phyloP scores from a whole-genome alignment of 2,797 vertebrate species.

The Chaetophractus vellerosus region DNA sequence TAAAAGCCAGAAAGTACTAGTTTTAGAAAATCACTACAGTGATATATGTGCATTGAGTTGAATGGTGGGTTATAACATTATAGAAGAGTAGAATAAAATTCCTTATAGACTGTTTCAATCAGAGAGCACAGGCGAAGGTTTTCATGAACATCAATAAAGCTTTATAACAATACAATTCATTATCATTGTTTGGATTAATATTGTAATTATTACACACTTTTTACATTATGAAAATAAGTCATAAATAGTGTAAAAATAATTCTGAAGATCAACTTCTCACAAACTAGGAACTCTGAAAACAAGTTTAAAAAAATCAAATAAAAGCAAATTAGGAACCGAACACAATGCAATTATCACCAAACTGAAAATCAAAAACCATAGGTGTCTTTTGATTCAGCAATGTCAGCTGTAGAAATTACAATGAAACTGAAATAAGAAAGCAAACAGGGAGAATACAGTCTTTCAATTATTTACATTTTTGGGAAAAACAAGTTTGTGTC shows the following conservation, averaged over 20 bases:
- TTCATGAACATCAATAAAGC: slow-evolving; percentile 79
- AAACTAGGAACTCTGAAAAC: slow-evolving; percentile 90
- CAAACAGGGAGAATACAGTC: slow-evolving; percentile 83
- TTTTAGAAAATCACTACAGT: not conserved
- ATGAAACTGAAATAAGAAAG: slow-evolving; percentile 87
- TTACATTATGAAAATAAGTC: slow-evolving; percentile 94
- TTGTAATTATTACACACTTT: slow-evolving; percentile 93
- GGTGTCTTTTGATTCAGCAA: slow-evolving; percentile 81
- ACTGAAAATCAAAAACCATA: slow-evolving; percentile 86
- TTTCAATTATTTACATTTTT: slow-evolving; percentile 87
- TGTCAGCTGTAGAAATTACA: slow-evolving; percentile 85
- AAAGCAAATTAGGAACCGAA: slow-evolving; percentile 88
- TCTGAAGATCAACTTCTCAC: slow-evolving; percentile 94
- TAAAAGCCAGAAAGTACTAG: not conserved
- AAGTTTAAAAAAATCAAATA: slow-evolving; percentile 89
- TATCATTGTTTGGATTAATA: slow-evolving; percentile 89
- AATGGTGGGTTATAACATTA: not conserved
- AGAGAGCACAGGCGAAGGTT: slow-evolving; percentile 66
- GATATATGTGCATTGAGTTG: not conserved
- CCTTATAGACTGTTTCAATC: not conserved
- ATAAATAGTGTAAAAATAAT: slow-evolving; percentile 95
- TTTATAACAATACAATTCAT: slow-evolving; percentile 88
- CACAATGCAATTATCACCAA: slow-evolving; percentile 87
- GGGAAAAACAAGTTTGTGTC: slow-evolving; percentile 81
- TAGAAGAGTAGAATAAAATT: not conserved